Percentiles rank a stretch among this genome's conserved stretches.
These are phyloP conservation scores for Diarsia dahlii DNA, from an alignment of 2,888 invertebrate species.

Conservation along the genomic window DNA sequence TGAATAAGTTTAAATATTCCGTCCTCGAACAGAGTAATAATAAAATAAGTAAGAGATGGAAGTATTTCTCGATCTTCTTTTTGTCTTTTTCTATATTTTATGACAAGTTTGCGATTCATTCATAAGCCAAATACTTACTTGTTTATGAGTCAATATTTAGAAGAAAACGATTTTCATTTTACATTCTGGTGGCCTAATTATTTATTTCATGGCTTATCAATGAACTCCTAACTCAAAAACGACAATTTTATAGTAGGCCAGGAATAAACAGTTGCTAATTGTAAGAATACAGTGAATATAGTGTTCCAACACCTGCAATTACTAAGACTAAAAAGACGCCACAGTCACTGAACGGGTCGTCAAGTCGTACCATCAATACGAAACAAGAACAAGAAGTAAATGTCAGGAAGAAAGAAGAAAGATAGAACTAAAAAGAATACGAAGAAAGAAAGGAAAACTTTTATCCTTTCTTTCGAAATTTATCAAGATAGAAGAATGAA, in stretches of 20 bases:
- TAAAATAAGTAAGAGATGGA: neutral
- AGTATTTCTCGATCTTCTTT: neutral
- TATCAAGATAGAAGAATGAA: neutral
- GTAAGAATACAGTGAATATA: neutral
- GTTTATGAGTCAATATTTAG: neutral
- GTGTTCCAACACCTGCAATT: too few species aligned
- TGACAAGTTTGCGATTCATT: neutral
- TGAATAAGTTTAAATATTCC: conserved; percentile 7
- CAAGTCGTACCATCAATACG: too few species aligned
- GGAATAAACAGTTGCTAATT: neutral
- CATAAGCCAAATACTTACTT: neutral
- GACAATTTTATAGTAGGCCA: neutral
- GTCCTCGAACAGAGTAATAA: conserved; percentile 12
- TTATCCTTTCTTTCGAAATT: too few species aligned
- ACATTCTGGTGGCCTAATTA: neutral
- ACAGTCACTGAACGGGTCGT: too few species aligned
- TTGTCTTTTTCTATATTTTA: neutral
- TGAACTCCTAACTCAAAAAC: neutral
- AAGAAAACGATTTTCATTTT: neutral
- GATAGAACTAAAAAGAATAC: too few species aligned
- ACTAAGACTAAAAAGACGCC: too few species aligned
- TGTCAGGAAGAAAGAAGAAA: too few species aligned
- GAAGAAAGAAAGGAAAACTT: too few species aligned
- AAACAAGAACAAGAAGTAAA: too few species aligned
- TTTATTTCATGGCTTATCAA: neutral